A percentile compares a stretch with the other conserved stretches of the same genome.
These are phyloP conservation scores for Corapipo altera DNA, from an alignment of 2,113 vertebrate species.

Conservation along the genomic window DNA sequence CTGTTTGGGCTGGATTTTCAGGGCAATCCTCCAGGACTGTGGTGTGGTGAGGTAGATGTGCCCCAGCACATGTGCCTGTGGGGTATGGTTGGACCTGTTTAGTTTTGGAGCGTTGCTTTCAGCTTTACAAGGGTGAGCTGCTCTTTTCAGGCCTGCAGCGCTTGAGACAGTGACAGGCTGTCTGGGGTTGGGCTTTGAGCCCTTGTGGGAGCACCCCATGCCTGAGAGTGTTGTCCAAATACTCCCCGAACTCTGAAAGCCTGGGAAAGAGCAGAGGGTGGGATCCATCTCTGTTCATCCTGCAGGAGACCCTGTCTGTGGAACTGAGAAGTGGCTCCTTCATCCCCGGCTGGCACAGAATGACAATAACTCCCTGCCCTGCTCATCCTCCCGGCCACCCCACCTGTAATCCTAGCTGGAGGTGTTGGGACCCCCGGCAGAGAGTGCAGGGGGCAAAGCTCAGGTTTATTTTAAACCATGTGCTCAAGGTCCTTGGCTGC, in stretches of 20 bases:
- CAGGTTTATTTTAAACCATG: neutral
- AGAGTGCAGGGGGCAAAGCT: neutral
- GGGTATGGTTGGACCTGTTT: neutral
- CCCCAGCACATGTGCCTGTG: rapidly evolving
- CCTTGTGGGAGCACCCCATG: rapidly evolving
- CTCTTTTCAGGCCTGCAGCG: neutral
- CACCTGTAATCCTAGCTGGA: neutral
- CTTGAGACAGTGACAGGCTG: rapidly evolving
- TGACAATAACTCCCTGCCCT: neutral
- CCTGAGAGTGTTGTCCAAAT: neutral
- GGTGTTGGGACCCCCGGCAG: neutral
- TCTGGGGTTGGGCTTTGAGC: neutral
- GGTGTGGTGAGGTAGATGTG: neutral
- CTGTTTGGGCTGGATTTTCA: neutral
- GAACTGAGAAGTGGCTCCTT: neutral
- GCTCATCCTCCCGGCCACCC: rapidly evolving
- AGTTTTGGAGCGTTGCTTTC: neutral
- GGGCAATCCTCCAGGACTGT: neutral
- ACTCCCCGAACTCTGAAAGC: neutral
- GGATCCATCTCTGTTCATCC: neutral
- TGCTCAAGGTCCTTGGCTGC: rapidly evolving
- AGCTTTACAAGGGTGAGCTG: neutral
- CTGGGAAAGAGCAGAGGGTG: neutral
- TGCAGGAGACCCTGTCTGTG: rapidly evolving
- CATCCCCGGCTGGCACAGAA: neutral